Evolutionary conservation across 2,797 vertebrate genomes (phyloP), one percentile per base, ranked within the genome.

Genomic region (Momotus momota): DNA sequence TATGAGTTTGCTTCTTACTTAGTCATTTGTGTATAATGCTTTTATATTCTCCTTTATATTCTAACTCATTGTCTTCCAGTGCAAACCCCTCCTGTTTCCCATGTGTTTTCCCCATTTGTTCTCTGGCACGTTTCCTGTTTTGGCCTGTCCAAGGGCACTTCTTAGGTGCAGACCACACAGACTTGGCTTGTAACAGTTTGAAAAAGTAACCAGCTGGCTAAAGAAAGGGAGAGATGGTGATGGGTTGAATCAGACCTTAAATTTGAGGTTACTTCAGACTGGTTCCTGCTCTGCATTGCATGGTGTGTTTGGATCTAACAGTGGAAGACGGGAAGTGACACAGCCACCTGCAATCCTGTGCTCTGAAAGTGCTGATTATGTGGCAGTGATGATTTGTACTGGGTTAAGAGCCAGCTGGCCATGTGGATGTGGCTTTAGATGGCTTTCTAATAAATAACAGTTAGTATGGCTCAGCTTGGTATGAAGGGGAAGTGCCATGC

Each of bases 381-480:
- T 73, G 65, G 52, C 64, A 73, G 12, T 29, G 57, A 26, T 69
- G 70, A 46, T 81, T 86, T 57, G 46, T 52, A 16, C 46, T 60
- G 67, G 70, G 52, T 35, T 48, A 16, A 43, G 57, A 66, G 89
- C 75, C 93, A 95, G 85, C 71, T 93, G 89, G 72, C 66, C 0
- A 0, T 9, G 65, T 71, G 72, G 38, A 67, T 81, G 57, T 69
- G 61, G 80, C 80, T 91, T 87, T 65, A 86, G 54, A 23, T 64
- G 86, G 81, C 61, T 65, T 78, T 86, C 86, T 84, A 79, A 86
- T 81, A 86, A 90, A 51, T 57, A 93, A 33, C 67, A 46, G 40
- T 49, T 54, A 26, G 29, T 41, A 40, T 71, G 57, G 91, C 79
- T 94, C 52, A 60, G 81, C 74, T 61, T 57, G 81, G 48, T 41